Evolutionary conservation across 1,140 invertebrate species (phyloP), one percentile per base, ranked within the genome.

Genomic region (Planococcus citri): DNA sequence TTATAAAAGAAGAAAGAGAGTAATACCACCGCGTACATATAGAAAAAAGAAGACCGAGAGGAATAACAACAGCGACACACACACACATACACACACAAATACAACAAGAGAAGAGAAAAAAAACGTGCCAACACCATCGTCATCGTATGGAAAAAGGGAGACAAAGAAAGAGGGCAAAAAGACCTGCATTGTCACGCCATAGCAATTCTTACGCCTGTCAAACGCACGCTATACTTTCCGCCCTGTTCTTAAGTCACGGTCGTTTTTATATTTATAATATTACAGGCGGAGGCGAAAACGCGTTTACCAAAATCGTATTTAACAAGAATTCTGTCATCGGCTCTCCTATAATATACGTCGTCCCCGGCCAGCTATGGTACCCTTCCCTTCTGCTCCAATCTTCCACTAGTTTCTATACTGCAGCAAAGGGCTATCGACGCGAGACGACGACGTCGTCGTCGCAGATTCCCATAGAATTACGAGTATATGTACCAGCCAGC

Each of bases 121-220:
- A 58, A 64, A 25, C 41, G 41, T 17, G 41, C 41, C 17, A 51
- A 33, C 29, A 12, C 12, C 29, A 12, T 33, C 29, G 3, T 33
- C 29, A 12, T 33, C 29, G 21, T 22, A 58, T 8, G 51, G 6
- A 22, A 6, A 22, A 22, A 58, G 21, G 21, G 21, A 58, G 21
- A n/a, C 17, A n/a, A 17, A 64, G 60, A 24, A 64, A 21, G 24
- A 64, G 22, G 24, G 25, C 25, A 22, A 58, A 58, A 58, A 64
- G 60, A 27, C 60, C 25, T 64, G 60, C 60, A 64, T 64, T 64
- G 60, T 64, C 60, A 64, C 60, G 60, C 60, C 25, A 64, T 64
- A 12, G 60, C 60, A 64, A 64, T 64, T 64, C 60, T 64, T 64
- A 64, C 60, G 60, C 60, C 60, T 64, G 60, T 64, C 60, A 64